A percentile compares a stretch with the other conserved stretches of the same genome.
These are phyloP conservation scores for Sebastes kiyomatsui DNA, from an alignment of 2,797 vertebrate genomes.

Conservation along the genomic window DNA sequence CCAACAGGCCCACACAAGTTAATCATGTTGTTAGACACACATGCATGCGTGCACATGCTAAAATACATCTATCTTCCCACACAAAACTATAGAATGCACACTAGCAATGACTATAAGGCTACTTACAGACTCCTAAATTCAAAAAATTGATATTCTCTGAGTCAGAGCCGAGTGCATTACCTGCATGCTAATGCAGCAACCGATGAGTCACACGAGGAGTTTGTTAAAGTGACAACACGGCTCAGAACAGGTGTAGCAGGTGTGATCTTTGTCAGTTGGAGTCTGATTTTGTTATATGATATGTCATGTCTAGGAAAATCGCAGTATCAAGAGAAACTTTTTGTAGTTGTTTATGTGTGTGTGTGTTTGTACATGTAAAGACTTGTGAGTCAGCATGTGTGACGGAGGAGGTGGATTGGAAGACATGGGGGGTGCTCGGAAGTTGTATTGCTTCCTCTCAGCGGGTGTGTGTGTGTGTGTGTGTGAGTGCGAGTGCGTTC, in stretches of 20 bases:
- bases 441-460: conserved; percentile 56
- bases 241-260: background rate
- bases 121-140: background rate
- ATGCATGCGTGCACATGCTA: background rate
- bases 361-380: background rate
- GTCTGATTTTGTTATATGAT: background rate
- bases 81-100: background rate
- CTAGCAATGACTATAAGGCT: background rate
- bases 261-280: background rate
- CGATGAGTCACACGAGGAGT: conserved; percentile 46
- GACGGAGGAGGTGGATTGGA: conserved; percentile 17
- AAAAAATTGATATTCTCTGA: conserved; percentile 39
- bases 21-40: conserved; percentile 21
- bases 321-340: background rate
- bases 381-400: background rate
- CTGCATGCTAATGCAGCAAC: conserved; percentile 38
- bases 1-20: conserved; percentile 1
- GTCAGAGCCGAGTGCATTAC: conserved; percentile 5
- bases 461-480: background rate
- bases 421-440: conserved; percentile 32
- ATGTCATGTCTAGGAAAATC: background rate
- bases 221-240: conserved; percentile 31
- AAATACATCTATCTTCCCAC: background rate
- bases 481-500: conserved; percentile 13
- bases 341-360: background rate